Percentiles rank a stretch among this genome's conserved stretches.
Conservation (phyloP, 2,888 invertebrate species). For the Pseudanteris insignis region DNA sequence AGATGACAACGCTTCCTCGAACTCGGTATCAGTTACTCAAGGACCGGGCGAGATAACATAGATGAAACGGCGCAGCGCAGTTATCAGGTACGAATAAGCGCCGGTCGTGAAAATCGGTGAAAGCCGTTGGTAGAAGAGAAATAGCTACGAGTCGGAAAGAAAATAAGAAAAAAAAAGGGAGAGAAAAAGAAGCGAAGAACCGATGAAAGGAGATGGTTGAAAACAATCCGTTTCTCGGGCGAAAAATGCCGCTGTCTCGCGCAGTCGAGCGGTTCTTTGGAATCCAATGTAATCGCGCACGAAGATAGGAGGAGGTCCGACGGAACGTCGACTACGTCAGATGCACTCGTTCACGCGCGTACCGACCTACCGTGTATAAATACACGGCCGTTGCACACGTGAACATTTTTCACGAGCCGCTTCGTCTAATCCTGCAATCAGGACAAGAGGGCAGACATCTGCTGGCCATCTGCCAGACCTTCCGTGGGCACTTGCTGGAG, state of each 20-base stretch:
- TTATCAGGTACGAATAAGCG: too few relatives aligned
- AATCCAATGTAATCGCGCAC: slow-evolving; percentile 37
- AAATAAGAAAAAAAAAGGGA: too few relatives aligned
- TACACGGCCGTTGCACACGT: slow-evolving; percentile 23
- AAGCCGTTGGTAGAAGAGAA: slow-evolving; percentile 12
- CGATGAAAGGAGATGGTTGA: slow-evolving; percentile 12
- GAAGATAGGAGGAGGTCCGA: slow-evolving; percentile 42
- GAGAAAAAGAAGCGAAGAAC: slow-evolving; percentile 1
- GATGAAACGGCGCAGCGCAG: too few relatives aligned
- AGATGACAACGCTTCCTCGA: too few relatives aligned
- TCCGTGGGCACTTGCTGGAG: slow-evolving; percentile 45
- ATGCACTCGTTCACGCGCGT: neutral
- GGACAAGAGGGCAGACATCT: slow-evolving; percentile 54
- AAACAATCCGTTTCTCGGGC: slow-evolving; percentile 24
- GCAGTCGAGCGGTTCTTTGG: slow-evolving; percentile 30
- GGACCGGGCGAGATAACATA: too few relatives aligned
- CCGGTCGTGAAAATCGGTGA: slow-evolving; percentile 11
- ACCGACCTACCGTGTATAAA: neutral
- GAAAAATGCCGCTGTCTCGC: slow-evolving; percentile 28
- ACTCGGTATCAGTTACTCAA: too few relatives aligned
- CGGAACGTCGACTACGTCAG: slow-evolving; percentile 32
- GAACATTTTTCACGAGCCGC: slow-evolving; percentile 50
- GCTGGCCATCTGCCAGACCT: slow-evolving; percentile 58
- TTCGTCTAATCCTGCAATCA: slow-evolving; percentile 53
- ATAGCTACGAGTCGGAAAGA: slow-evolving; percentile 4